These are phyloP conservation scores for Eupithecia subumbrata DNA, from an alignment of 2,888 invertebrate species.

Conservation along the genomic window DNA sequence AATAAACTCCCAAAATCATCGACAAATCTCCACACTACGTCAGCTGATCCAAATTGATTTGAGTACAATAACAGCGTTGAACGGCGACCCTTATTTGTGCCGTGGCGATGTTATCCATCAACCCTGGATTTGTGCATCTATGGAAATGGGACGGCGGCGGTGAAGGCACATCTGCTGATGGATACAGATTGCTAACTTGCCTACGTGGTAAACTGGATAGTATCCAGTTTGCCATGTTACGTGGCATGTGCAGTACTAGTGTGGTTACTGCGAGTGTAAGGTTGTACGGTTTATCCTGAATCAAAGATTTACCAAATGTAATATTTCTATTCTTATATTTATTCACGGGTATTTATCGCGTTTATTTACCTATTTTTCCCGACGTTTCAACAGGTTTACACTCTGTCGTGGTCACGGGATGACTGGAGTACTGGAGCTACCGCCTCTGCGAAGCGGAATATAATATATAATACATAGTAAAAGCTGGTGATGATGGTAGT, in stretches of 20 bases:
- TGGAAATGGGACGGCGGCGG: slow-evolving; percentile 28
- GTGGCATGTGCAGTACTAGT: not conserved
- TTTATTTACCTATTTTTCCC: no score
- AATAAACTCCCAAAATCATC: slow-evolving; percentile 32
- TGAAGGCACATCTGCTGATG: slow-evolving; percentile 15
- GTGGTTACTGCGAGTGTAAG: not conserved
- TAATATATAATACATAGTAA: no score
- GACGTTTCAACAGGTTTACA: no score
- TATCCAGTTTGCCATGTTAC: not conserved
- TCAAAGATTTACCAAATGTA: not conserved
- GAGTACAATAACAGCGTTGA: slow-evolving; percentile 75
- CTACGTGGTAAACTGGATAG: not conserved
- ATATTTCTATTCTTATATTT: no score
- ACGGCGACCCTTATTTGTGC: slow-evolving; percentile 79
- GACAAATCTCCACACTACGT: slow-evolving; percentile 53
- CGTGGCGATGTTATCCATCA: slow-evolving; percentile 76
- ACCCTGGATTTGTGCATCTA: slow-evolving; percentile 43
- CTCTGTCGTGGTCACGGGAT: no score
- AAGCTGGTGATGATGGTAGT: no score
- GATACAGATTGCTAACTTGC: slow-evolving; percentile 22
- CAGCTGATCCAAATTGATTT: slow-evolving; percentile 83
- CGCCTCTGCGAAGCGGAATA: no score
- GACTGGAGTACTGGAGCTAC: no score
- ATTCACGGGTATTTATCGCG: no score
- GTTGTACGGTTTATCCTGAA: no score